phyloP scores from a whole-genome alignment of 2,888 invertebrate genomes.

The Acanthopleura granulata region DNA sequence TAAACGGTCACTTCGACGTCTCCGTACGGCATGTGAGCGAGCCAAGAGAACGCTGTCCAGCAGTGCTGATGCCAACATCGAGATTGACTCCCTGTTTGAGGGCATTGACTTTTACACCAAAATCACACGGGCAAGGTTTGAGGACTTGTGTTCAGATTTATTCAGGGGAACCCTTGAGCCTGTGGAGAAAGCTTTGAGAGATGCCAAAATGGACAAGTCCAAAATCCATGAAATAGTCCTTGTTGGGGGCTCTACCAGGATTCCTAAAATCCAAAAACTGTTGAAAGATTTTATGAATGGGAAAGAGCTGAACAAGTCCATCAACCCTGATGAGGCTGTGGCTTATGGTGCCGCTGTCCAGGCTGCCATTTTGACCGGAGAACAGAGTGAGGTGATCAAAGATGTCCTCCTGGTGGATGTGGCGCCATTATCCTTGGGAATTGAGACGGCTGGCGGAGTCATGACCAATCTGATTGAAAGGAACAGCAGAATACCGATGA shows the following conservation, averaged over 20 bases:
- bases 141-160: constrained; percentile 94
- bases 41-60: constrained; percentile 75
- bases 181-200: constrained; percentile 93
- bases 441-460: constrained; percentile 74
- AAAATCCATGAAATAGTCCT: constrained; percentile 81
- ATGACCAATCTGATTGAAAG: constrained; percentile 61
- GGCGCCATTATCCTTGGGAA: constrained; percentile 69
- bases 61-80: constrained; percentile 75
- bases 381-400: constrained; percentile 78
- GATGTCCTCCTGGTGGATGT: constrained; percentile 85
- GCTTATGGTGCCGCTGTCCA: constrained; percentile 76
- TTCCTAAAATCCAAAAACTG: constrained; percentile 96
- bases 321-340: constrained; percentile 98
- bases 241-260: constrained; percentile 93
- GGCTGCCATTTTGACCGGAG: constrained; percentile 79
- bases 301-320: constrained; percentile 95
- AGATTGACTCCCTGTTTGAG: constrained; percentile 93
- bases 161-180: constrained; percentile 96
- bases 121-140: constrained; percentile 94
- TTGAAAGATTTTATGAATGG: constrained; percentile 77
- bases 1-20: constrained; percentile 87
- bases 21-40: constrained; percentile 87
- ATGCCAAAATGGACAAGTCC: constrained; percentile 89
- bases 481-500: constrained; percentile 68
- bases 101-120: constrained; percentile 96